These are phyloP conservation scores for Muraenolepis orangiensis DNA, from an alignment of 2,797 vertebrate genomes.

Conservation along the genomic window DNA sequence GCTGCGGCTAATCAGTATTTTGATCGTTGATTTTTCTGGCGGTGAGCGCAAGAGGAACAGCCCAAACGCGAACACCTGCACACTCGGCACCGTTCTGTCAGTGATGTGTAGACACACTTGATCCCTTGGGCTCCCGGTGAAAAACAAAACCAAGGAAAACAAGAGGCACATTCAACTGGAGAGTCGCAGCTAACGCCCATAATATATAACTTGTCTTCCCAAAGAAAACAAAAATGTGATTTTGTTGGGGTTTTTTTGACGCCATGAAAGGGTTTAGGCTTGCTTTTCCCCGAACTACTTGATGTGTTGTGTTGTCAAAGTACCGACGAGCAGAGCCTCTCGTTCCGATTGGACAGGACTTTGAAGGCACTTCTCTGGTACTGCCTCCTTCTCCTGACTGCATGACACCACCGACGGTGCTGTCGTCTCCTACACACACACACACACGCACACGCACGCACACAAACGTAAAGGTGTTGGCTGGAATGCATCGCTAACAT, in stretches of 20 bases:
- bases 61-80: not conserved
- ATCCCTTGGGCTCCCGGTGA: not conserved
- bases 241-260: too few species aligned
- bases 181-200: not conserved
- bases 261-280: not conserved
- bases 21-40: not conserved
- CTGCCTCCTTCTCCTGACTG: conserved; percentile 84
- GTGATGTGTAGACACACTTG: not conserved
- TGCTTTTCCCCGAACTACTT: too few species aligned
- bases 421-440: conserved; percentile 69
- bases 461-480: not conserved
- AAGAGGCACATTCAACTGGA: not conserved
- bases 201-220: not conserved
- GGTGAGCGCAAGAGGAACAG: not conserved
- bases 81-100: not conserved
- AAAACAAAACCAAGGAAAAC: too few species aligned
- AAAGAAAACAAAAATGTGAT: too few species aligned
- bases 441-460: not conserved
- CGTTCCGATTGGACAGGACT: conserved; percentile 87
- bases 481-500: too few species aligned
- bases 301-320: conserved; percentile 36
- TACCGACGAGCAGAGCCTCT: conserved; percentile 89
- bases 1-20: too few species aligned
- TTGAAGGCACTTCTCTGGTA: conserved; percentile 72
- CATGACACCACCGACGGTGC: conserved; percentile 76